Conservation (phyloP, 2,797 vertebrate species). For the Falco peregrinus region DNA sequence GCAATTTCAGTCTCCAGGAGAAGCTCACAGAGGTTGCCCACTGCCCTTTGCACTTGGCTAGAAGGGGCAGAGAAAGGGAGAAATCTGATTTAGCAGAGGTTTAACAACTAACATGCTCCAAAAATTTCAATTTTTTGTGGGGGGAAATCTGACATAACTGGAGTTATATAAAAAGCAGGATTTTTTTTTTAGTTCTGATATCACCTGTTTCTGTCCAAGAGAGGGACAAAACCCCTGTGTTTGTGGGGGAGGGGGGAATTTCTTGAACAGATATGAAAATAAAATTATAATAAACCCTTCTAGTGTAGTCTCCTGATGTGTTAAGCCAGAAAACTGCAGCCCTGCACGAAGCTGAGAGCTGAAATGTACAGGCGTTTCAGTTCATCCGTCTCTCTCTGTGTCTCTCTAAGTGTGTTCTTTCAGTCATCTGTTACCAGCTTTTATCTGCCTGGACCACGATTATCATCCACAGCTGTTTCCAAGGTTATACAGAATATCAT, state of each 20-base stretch:
- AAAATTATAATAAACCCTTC: neutral
- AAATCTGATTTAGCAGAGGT: neutral
- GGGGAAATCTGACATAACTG: neutral
- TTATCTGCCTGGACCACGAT: neutral
- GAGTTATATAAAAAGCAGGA: neutral
- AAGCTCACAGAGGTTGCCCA: neutral
- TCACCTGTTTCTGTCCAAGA: neutral
- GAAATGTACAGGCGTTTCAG: neutral
- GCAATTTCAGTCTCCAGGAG: neutral
- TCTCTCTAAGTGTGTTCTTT: neutral
- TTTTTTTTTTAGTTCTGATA: neutral
- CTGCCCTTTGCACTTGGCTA: neutral
- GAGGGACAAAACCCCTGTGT: neutral
- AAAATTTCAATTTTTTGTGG: neutral
- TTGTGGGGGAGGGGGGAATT: neutral
- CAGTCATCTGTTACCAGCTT: neutral
- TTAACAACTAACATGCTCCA: neutral
- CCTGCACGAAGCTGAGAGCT: neutral
- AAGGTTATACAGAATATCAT: neutral
- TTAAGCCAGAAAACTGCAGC: neutral
- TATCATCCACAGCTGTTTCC: neutral
- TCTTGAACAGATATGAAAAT: neutral
- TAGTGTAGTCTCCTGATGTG: neutral
- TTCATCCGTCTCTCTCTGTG: neutral
- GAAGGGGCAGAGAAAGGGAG: neutral